Percentiles rank a stretch among this genome's conserved stretches.
Evolutionary conservation across 2,888 invertebrate genomes (phyloP).

Genomic region (Meiosimyza decipiens): DNA sequence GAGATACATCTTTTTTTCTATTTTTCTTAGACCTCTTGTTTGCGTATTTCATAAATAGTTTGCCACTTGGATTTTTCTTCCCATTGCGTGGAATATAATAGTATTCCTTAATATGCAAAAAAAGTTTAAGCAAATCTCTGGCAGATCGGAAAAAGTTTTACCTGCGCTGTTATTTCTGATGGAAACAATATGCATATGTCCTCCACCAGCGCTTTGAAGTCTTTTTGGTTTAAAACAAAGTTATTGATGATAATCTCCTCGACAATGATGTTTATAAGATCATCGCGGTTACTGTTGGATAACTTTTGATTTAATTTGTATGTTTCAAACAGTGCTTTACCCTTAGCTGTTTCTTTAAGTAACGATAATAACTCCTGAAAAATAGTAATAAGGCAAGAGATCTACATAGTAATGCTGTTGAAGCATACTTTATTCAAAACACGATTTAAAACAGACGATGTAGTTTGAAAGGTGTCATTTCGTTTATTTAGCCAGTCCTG

Average conservation of each 20-base stretch:
- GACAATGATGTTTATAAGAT: conserved; percentile 36
- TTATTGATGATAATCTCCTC: conserved; percentile 32
- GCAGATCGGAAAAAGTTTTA: conserved; percentile 10
- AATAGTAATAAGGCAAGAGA: background rate
- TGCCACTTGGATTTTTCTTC: conserved; percentile 28
- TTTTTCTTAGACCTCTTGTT: conserved; percentile 11
- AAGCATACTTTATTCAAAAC: no score
- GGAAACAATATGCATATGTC: conserved; percentile 27
- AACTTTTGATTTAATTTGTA: conserved; percentile 29
- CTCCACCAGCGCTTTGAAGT: conserved; percentile 26
- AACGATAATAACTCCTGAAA: background rate
- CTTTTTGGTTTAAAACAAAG: conserved; percentile 16
- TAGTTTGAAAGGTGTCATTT: no score
- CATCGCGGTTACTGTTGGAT: conserved; percentile 25
- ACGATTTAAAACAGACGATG: no score
- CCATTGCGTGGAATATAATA: conserved; percentile 19
- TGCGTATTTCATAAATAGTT: conserved; percentile 28
- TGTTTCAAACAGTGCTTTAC: conserved; percentile 24
- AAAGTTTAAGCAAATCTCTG: background rate
- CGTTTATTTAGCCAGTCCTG: no score
- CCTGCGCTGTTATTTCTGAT: conserved; percentile 23
- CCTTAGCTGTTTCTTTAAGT: conserved; percentile 30
- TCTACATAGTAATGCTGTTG: no score
- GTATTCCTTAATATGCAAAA: background rate
- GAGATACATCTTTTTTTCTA: conserved; percentile 13